Base-by-base conservation (phyloP, 1,140 invertebrate genomes). In the Panulirus ornatus region DNA sequence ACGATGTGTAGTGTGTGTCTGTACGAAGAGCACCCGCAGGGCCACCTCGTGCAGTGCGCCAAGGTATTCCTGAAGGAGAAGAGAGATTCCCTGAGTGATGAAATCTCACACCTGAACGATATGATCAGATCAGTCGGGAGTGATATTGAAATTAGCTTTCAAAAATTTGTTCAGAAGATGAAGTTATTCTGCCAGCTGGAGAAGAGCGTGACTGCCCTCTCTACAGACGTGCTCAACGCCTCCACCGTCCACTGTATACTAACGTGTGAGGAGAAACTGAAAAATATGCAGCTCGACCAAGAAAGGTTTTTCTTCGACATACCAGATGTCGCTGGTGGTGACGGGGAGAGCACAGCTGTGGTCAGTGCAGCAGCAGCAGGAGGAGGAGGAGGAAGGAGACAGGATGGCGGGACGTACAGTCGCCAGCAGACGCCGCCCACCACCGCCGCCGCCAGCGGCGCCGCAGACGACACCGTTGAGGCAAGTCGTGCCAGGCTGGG, bases 11-110 rank as follows among this genome's bases (percentile, higher is more conserved):
- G 81, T n/a, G 34, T 84, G 36, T 84, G 81, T 38, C 81, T 84
- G 36, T 84, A 84, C 81, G n/a, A 58, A 19, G 63, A 54, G 58
- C 81, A 84, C 34, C 81, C 81, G 3, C 81, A 84, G 22, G 81
- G 81, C 6, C 81, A 84, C 58, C 51, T 19, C 1, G 81, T 84
- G 22, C 58, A 58, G 22, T 63, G 70, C 19, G 63, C 63, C 22
- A 63, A 44, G 63, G 47, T 38, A 30, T 84, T 66, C 58, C 47
- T 84, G 19, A 3, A 66, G 81, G 63, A 84, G 40, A 70, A 63
- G 58, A 84, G 70, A 40, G 58, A 27, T 1, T 5, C 14, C 40
- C 38, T 84, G 0, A 40, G 42, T 2, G 63, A 70, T 6, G 5
- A 70, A 30, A 63, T 27, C 16, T 19, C 16, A 19, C 30, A 19